Evolutionary conservation across 1,140 invertebrate species (phyloP).

Genomic region (Papilio polyxenes): DNA sequence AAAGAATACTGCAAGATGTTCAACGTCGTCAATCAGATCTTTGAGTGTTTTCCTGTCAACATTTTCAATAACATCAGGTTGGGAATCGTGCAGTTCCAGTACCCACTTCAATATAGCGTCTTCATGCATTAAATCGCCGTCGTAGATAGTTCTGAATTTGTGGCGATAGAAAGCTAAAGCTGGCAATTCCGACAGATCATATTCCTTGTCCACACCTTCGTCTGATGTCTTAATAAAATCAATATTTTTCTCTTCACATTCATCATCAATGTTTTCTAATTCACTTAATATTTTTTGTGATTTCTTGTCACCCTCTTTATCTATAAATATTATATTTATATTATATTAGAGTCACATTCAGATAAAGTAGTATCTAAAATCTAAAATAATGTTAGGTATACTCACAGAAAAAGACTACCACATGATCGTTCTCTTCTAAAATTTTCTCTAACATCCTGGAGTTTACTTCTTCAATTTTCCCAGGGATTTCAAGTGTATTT

Average conservation of each 20-base stretch:
- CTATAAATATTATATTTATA: conserved; percentile 81
- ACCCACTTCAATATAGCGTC: conserved; percentile 95
- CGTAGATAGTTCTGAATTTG: conserved; percentile 93
- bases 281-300: conserved; percentile 94
- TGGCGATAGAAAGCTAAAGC: conserved; percentile 94
- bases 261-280: conserved; percentile 96
- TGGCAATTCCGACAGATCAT: conserved; percentile 91
- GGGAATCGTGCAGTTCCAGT: conserved; percentile 90
- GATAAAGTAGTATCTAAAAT: conserved; percentile 31
- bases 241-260: conserved; percentile 95
- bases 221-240: conserved; percentile 97
- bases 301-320: conserved; percentile 94
- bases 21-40: conserved; percentile 93
- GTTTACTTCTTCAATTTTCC: conserved; percentile 97
- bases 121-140: conserved; percentile 94
- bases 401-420: conserved; percentile 97
- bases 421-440: conserved; percentile 91
- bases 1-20: conserved; percentile 95
- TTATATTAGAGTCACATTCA: neutral
- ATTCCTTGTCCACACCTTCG: conserved; percentile 92
- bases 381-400: conserved; percentile 47
- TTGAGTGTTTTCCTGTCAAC: conserved; percentile 95
- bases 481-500: conserved; percentile 94
- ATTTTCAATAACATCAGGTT: conserved; percentile 94
- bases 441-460: conserved; percentile 95